These are phyloP conservation scores for Cheilosia impressa DNA, from an alignment of 2,888 invertebrate genomes.

Conservation along the genomic window DNA sequence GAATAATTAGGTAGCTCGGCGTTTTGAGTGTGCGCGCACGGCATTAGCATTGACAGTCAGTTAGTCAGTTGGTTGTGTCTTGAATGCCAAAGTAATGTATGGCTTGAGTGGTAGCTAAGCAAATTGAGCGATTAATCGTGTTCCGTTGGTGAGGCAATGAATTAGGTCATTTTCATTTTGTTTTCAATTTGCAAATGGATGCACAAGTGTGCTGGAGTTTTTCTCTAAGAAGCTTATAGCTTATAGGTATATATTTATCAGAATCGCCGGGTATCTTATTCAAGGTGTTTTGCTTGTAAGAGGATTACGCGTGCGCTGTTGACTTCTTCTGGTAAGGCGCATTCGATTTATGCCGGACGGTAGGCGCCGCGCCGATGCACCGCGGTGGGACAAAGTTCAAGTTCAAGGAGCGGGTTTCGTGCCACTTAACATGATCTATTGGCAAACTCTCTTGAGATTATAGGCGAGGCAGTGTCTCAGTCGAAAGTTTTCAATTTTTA, in stretches of 20 bases:
- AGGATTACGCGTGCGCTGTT: neutral
- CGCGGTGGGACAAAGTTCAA: neutral
- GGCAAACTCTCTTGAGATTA: neutral
- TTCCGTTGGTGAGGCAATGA: slow-evolving; percentile 49
- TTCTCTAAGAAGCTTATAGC: neutral
- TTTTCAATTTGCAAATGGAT: slow-evolving; percentile 21
- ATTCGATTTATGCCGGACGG: neutral
- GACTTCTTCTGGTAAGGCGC: slow-evolving; percentile 14
- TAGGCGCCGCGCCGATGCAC: neutral
- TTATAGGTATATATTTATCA: neutral
- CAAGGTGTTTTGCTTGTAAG: slow-evolving; percentile 15
- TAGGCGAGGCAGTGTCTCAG: neutral
- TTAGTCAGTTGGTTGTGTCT: slow-evolving; percentile 51
- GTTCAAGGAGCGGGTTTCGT: neutral
- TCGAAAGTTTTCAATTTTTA: too few relatives aligned
- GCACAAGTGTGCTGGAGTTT: neutral
- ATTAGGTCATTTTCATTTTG: slow-evolving; percentile 57
- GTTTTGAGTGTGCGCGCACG: slow-evolving; percentile 34
- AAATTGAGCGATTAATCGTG: slow-evolving; percentile 71
- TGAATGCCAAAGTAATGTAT: slow-evolving; percentile 64
- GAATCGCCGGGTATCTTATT: slow-evolving; percentile 9
- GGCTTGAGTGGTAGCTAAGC: slow-evolving; percentile 64
- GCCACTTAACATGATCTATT: neutral
- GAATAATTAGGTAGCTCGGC: slow-evolving; percentile 50
- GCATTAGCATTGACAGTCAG: slow-evolving; percentile 71